A percentile compares a stretch with the other conserved stretches of the same genome.
phyloP scores from a whole-genome alignment of 2,888 invertebrate species.

The Antheraea yamamai region DNA sequence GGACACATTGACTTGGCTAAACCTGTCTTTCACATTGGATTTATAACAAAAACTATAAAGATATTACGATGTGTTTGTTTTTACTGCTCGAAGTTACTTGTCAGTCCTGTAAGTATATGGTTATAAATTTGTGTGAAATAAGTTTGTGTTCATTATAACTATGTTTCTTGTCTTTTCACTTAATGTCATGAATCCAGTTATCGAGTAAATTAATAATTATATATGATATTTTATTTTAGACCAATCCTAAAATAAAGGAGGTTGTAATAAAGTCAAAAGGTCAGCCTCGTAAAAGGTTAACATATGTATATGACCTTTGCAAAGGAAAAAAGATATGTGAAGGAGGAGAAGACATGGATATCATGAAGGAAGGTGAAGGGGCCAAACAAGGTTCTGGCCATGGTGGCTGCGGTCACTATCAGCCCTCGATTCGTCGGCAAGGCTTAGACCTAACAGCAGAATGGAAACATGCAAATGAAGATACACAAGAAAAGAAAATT shows the following conservation, averaged over 20 bases:
- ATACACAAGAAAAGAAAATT: conserved; percentile 98
- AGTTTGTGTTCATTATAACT: background rate
- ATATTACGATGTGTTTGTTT: conserved; percentile 99
- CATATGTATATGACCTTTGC: conserved; percentile 98
- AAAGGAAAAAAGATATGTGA: conserved; percentile 99
- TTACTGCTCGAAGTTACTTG: conserved; percentile 98
- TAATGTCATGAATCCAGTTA: background rate
- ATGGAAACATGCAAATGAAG: conserved; percentile 99
- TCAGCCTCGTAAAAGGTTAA: conserved; percentile 95
- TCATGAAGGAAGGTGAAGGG: conserved; percentile 89
- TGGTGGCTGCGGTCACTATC: conserved; percentile 99
- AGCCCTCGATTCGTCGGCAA: conserved; percentile 93
- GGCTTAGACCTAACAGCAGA: conserved; percentile 98
- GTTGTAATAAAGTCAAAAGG: conserved; percentile 98
- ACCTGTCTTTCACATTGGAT: conserved; percentile 99
- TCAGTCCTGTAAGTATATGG: conserved; percentile 90
- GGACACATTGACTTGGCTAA: conserved; percentile 99
- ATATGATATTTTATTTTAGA: conserved; percentile 74
- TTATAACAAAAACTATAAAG: conserved; percentile 98
- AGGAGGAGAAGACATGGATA: conserved; percentile 98
- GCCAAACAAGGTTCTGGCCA: conserved; percentile 85
- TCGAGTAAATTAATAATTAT: background rate
- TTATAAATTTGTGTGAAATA: background rate
- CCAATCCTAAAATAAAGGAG: conserved; percentile 96
- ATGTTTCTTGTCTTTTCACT: conserved; percentile 1